These are phyloP conservation scores for Megastigmus dorsalis DNA, from an alignment of 2,888 invertebrate species.

Conservation along the genomic window DNA sequence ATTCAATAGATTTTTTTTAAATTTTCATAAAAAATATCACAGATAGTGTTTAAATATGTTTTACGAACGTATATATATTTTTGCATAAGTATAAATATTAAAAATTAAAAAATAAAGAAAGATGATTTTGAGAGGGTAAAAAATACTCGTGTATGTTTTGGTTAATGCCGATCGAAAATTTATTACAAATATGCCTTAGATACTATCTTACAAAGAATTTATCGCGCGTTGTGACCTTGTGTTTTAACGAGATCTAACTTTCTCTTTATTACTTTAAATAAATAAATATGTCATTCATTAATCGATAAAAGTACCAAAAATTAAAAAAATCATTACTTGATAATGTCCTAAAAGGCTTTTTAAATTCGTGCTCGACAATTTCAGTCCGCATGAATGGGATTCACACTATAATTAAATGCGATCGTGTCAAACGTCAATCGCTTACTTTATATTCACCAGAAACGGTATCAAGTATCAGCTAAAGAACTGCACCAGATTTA, in stretches of 20 bases:
- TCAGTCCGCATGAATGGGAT: neutral
- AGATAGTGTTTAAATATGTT: too few relatives aligned
- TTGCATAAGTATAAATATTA: too few relatives aligned
- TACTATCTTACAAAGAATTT: constrained; percentile 52
- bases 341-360: constrained; percentile 11
- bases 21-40: too few relatives aligned
- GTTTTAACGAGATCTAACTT: constrained; percentile 33
- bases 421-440: constrained; percentile 25
- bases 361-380: constrained; percentile 12
- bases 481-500: constrained; percentile 25
- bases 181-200: constrained; percentile 54
- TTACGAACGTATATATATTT: too few relatives aligned
- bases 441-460: constrained; percentile 13
- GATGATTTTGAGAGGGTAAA: neutral
- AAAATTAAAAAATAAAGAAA: neutral
- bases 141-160: constrained; percentile 31
- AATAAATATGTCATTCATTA: constrained; percentile 39
- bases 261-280: constrained; percentile 40
- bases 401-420: constrained; percentile 2
- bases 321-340: constrained; percentile 8
- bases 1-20: too few relatives aligned
- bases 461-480: constrained; percentile 8
- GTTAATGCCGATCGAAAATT: constrained; percentile 55
- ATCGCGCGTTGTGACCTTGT: constrained; percentile 35
- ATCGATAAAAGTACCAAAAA: constrained; percentile 20